These are phyloP conservation scores for Anas capensis DNA, from an alignment of 2,797 vertebrate genomes.

Conservation along the genomic window DNA sequence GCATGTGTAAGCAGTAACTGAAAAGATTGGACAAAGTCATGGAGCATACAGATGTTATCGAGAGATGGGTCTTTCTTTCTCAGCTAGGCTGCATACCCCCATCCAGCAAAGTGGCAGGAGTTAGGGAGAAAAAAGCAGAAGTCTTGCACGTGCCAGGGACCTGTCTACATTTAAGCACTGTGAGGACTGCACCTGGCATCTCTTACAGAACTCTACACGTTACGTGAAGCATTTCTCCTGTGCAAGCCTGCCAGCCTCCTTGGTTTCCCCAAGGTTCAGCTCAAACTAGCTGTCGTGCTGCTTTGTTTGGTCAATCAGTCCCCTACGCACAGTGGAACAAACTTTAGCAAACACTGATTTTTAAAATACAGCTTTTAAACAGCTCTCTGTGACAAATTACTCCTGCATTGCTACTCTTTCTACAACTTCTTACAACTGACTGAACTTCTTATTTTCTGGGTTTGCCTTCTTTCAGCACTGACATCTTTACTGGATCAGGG, in stretches of 20 bases:
- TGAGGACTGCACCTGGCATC: not conserved
- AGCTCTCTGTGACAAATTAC: not conserved
- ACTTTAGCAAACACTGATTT: not conserved
- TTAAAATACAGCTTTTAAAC: not conserved
- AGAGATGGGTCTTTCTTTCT: not conserved
- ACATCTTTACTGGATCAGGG: not conserved
- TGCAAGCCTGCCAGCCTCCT: constrained; percentile 17
- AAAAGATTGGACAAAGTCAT: not conserved
- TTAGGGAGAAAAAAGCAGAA: not conserved
- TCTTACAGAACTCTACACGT: not conserved
- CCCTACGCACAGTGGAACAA: not conserved
- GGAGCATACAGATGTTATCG: not conserved
- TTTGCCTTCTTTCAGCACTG: not conserved
- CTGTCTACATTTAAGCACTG: not conserved
- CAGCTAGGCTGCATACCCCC: accelerated
- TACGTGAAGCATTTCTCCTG: not conserved
- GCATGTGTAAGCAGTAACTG: not conserved
- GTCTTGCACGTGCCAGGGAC: not conserved
- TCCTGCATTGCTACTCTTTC: not conserved
- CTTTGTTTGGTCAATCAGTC: not conserved
- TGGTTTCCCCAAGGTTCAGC: not conserved
- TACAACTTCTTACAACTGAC: not conserved
- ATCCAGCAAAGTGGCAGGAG: not conserved
- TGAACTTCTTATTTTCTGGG: not conserved
- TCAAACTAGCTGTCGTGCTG: not conserved